These are phyloP conservation scores for Yoshiicerus persimilis DNA, from an alignment of 1,140 invertebrate species.

Conservation along the genomic window DNA sequence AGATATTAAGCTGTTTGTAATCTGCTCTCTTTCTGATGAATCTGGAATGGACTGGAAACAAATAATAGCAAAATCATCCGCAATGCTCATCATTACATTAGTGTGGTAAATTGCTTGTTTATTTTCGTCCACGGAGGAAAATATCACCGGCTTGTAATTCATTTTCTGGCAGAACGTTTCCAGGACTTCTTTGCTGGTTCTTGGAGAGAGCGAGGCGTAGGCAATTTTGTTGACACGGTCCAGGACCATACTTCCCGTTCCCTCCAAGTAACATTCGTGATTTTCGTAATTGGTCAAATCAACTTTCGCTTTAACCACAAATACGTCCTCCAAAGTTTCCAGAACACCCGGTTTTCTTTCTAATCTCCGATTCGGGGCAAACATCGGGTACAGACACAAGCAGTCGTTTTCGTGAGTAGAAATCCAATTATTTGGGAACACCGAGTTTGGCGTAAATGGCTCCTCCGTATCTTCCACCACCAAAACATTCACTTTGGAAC, in stretches of 20 bases:
- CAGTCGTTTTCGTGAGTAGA: slow-evolving; percentile 35
- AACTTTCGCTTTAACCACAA: background rate
- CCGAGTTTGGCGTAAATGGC: slow-evolving; percentile 46
- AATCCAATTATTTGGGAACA: slow-evolving; percentile 51
- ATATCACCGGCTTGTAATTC: slow-evolving; percentile 36
- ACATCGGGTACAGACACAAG: slow-evolving; percentile 47
- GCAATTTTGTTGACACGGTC: slow-evolving; percentile 43
- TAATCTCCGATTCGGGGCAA: slow-evolving; percentile 32
- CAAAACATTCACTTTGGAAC: slow-evolving; percentile 27
- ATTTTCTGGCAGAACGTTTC: slow-evolving; percentile 34
- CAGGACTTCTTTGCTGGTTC: slow-evolving; percentile 41
- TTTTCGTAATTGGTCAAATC: slow-evolving; percentile 44
- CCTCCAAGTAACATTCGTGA: slow-evolving; percentile 45
- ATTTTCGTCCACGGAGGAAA: slow-evolving; percentile 23
- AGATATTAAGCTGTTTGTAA: slow-evolving; percentile 1
- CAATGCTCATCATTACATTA: slow-evolving; percentile 50
- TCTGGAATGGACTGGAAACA: slow-evolving; percentile 46
- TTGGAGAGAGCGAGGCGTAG: slow-evolving; percentile 38
- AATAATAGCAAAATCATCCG: slow-evolving; percentile 39
- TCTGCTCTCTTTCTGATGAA: background rate
- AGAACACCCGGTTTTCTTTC: slow-evolving; percentile 40
- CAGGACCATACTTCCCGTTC: slow-evolving; percentile 49
- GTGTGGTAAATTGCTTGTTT: slow-evolving; percentile 49
- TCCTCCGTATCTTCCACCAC: slow-evolving; percentile 41
- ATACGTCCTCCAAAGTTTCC: background rate